Percentiles rank a stretch among this genome's conserved stretches.
phyloP scores from a whole-genome alignment of 1,140 invertebrate species.

The Condylostylus longicornis region DNA sequence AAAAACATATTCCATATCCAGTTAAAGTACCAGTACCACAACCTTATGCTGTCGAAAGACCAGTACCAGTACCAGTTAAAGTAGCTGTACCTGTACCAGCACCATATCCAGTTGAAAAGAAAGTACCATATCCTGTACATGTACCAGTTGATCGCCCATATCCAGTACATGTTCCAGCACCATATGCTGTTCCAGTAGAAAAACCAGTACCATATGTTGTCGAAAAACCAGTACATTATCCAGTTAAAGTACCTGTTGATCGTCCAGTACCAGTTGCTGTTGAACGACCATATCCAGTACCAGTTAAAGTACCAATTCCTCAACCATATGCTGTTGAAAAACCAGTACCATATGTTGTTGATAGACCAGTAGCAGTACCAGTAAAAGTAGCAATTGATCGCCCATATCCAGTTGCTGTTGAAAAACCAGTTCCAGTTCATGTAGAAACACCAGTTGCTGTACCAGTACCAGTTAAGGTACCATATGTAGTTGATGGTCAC shows the following conservation, averaged over 20 bases:
- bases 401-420: slow-evolving; percentile 38
- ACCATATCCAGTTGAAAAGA: slow-evolving; percentile 48
- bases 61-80: slow-evolving; percentile 45
- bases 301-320: slow-evolving; percentile 39
- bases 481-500: slow-evolving; percentile 33
- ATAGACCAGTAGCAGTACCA: slow-evolving; percentile 41
- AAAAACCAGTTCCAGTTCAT: slow-evolving; percentile 38
- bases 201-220: slow-evolving; percentile 54
- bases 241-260: slow-evolving; percentile 45
- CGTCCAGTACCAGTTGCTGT: slow-evolving; percentile 39
- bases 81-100: slow-evolving; percentile 47
- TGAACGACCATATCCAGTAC: slow-evolving; percentile 39
- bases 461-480: slow-evolving; percentile 37
- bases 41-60: slow-evolving; percentile 39
- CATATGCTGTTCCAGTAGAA: slow-evolving; percentile 55
- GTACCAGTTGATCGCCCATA: slow-evolving; percentile 43
- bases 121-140: slow-evolving; percentile 43
- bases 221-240: slow-evolving; percentile 46
- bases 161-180: slow-evolving; percentile 53
- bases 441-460: slow-evolving; percentile 44
- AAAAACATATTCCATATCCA: slow-evolving; percentile 44
- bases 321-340: slow-evolving; percentile 39
- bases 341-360: slow-evolving; percentile 38
- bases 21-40: slow-evolving; percentile 50
- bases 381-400: slow-evolving; percentile 41